These are phyloP conservation scores for Gortyna flavago DNA, from an alignment of 2,888 invertebrate species.

Conservation along the genomic window DNA sequence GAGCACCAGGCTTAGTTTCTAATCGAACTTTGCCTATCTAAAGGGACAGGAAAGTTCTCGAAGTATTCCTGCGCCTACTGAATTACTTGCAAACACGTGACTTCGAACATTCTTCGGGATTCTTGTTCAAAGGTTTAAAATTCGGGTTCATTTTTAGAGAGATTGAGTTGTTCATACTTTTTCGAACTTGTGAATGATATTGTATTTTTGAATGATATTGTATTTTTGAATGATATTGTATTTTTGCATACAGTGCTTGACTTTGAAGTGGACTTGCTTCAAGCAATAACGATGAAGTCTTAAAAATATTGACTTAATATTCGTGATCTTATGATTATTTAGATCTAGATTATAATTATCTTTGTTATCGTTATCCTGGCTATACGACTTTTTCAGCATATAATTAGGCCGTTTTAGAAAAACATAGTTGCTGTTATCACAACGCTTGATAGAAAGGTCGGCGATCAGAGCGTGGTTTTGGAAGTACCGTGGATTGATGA, in stretches of 20 bases:
- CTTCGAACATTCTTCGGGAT: constrained; percentile 54
- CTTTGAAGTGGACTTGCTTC: neutral
- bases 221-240: constrained; percentile 9
- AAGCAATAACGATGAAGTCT: neutral
- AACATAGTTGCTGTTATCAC: neutral
- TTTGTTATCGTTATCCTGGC: neutral
- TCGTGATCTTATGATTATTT: neutral
- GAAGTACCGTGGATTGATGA: neutral
- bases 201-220: constrained; percentile 16
- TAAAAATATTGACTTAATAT: neutral
- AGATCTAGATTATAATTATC: neutral
- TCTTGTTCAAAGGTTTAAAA: constrained; percentile 44
- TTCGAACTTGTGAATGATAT: constrained; percentile 5
- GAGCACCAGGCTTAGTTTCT: constrained; percentile 66
- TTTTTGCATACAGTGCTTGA: neutral
- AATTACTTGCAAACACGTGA: constrained; percentile 67
- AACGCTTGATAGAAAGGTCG: neutral
- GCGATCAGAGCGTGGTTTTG: neutral
- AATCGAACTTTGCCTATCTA: constrained; percentile 72
- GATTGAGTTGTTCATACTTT: constrained; percentile 20
- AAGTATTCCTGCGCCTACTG: constrained; percentile 66
- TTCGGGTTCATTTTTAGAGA: constrained; percentile 42
- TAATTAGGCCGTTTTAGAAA: neutral
- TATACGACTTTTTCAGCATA: neutral
- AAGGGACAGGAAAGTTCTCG: constrained; percentile 62